Conservation (phyloP, 2,113 vertebrate genomes). For the Nanorana parkeri region DNA sequence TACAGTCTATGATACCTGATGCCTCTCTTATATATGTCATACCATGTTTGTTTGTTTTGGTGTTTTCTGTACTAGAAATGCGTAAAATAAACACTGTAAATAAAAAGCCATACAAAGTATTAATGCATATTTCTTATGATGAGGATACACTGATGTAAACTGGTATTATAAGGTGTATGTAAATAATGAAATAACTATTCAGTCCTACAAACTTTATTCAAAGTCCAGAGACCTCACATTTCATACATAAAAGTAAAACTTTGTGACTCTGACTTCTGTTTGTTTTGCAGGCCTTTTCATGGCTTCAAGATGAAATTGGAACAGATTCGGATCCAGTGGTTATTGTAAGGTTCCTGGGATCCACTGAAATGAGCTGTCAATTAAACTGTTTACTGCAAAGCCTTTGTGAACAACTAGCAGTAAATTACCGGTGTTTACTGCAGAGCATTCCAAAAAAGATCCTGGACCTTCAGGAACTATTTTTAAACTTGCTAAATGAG, state of each 20-base stretch:
- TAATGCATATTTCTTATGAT: too few relatives aligned
- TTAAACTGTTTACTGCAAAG: conserved; percentile 91
- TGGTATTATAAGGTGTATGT: too few relatives aligned
- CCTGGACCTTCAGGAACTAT: conserved; percentile 92
- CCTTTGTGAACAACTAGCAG: conserved; percentile 93
- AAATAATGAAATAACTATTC: too few relatives aligned
- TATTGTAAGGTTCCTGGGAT: conserved; percentile 92
- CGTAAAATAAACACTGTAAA: too few relatives aligned
- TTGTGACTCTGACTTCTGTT: conserved; percentile 39
- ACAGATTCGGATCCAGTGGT: conserved; percentile 94
- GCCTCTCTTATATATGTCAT: too few relatives aligned
- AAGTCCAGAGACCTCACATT: background rate
- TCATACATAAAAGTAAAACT: too few relatives aligned
- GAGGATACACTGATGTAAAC: too few relatives aligned
- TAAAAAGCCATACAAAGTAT: too few relatives aligned
- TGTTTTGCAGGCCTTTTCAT: conserved; percentile 88
- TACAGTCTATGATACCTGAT: too few relatives aligned
- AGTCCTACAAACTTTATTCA: too few relatives aligned
- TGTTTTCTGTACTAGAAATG: too few relatives aligned
- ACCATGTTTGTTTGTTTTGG: too few relatives aligned
- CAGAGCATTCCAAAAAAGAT: conserved; percentile 95
- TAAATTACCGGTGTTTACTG: conserved; percentile 93
- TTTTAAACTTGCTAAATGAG: conserved; percentile 92
- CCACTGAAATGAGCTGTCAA: conserved; percentile 86
- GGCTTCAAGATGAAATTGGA: conserved; percentile 93